Evolutionary conservation across 2,113 vertebrate species (phyloP), one percentile per base, ranked within the genome.

Genomic region (Pipa parva): DNA sequence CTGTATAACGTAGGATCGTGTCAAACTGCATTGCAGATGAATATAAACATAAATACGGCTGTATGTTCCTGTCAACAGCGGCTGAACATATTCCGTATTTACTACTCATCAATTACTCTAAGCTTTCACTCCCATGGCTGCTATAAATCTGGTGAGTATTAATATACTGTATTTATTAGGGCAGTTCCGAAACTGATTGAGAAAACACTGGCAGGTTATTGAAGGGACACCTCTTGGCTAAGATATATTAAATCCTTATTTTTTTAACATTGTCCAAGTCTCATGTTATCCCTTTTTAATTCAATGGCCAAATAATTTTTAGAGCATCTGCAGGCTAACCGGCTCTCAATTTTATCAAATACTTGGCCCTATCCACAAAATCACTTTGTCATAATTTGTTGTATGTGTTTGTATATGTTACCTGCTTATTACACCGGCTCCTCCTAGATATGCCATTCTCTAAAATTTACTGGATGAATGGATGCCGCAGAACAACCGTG

Each of bases 21-120:
- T 75, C 74, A 77, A 81, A 75, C 83, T 83, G 83, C 81, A 85
- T 80, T 85, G 83, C 83, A 83, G 83, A 80, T 78, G 80, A 78
- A 80, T 76, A 74, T 80, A 82, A 74, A 75, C 78, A 80, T 79
- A 79, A 82, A 81, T 78, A 79, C 72, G 64, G 22, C 17, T 74
- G 79, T 72, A 76, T 70, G 15, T 26, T 73, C 76, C 71, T 76
- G 74, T 76, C 76, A 73, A 70, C 73, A 76, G 73, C 72, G 72
- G 77, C 72, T 68, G 64, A 57, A 21, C 72, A 63, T 25, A 72
- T 64, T 49, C 27, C 69, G 72, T 79, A 82, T 82, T 78, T 79
- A 79, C 71, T 60, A 61, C 52, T 74, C 77, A 71, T 73, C 77
- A 69, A 73, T 75, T 75, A 78, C 75, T 64, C 52, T 50, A 0